Evolutionary conservation across 2,797 vertebrate genomes (phyloP), one percentile per base, ranked within the genome.

Genomic region (Microctenopoma stevenorrisi): DNA sequence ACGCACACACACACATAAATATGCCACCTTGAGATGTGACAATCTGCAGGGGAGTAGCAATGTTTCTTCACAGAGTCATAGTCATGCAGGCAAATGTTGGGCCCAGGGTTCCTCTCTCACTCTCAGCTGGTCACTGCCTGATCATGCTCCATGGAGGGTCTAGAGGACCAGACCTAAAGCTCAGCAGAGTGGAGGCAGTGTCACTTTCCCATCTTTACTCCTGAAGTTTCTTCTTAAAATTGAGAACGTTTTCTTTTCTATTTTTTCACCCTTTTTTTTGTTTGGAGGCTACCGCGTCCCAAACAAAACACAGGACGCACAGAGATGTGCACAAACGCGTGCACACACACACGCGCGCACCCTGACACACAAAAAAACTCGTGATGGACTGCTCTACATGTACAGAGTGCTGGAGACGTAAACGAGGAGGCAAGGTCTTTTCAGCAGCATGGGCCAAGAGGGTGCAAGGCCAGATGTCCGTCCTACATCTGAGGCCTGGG

Each of bases 381-480:
- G 82, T 91, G 90, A 89, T 76, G 74, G 79, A 84, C 86, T 79
- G 81, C 81, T 90, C 79, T 89, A 91, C 86, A 89, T 84, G 88
- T 86, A 87, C 90, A 91, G 88, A 89, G 85, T 90, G 90, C 84
- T 87, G 88, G 85, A 89, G 82, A 88, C 81, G 84, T 82, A 84
- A 88, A 89, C 69, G 40, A 88, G 86, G 85, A 89, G 84, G 82
- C 79, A 76, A 82, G 81, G 75, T 85, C 82, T 89, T 82, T 88
- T 79, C 87, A 88, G 89, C 90, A 90, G 91, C 88, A 62, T 68
- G 75, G 67, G 68, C 84, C 55, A 14, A 85, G 74, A 88, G 86
- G 81, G 88, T 87, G 84, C 84, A 68, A 88, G 87, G 88, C 88
- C 88, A 76, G 84, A 68, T 81, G 85, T 91, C 84, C 74, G 9